phyloP scores from a whole-genome alignment of 2,888 invertebrate species.

The Agrilus mali region DNA sequence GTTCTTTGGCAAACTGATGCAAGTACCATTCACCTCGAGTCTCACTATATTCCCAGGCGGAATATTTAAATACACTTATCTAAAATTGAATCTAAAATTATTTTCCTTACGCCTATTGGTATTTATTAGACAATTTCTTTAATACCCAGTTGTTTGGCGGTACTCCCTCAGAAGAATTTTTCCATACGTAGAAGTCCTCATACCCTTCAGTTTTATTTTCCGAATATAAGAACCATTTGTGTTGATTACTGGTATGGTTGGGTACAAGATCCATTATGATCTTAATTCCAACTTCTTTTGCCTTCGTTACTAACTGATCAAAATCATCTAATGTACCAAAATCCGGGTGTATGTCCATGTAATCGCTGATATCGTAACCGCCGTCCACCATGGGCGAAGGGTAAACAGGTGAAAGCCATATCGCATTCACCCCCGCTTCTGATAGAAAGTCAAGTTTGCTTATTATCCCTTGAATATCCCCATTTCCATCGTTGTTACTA shows the following conservation, averaged over 20 bases:
- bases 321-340: slow-evolving; percentile 69
- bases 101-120: too few species aligned
- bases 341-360: slow-evolving; percentile 53
- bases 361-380: slow-evolving; percentile 79
- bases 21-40: slow-evolving; percentile 50
- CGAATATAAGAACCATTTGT: slow-evolving; percentile 71
- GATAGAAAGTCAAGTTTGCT: slow-evolving; percentile 23
- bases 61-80: slow-evolving; percentile 23
- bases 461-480: slow-evolving; percentile 62
- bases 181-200: slow-evolving; percentile 71
- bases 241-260: slow-evolving; percentile 60
- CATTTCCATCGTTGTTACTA: slow-evolving; percentile 68
- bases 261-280: slow-evolving; percentile 37
- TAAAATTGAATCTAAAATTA: slow-evolving; percentile 7
- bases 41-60: slow-evolving; percentile 21
- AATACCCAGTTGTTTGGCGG: slow-evolving; percentile 71
- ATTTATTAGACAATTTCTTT: background rate
- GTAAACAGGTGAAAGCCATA: slow-evolving; percentile 81
- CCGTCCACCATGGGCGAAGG: slow-evolving; percentile 74
- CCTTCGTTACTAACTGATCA: slow-evolving; percentile 39
- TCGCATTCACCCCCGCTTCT: slow-evolving; percentile 57
- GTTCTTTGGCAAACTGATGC: slow-evolving; percentile 60
- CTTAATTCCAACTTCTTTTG: slow-evolving; percentile 42
- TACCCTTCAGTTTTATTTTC: slow-evolving; percentile 45
- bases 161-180: slow-evolving; percentile 41